Base-by-base conservation (phyloP, 2,113 vertebrate species). In the Lonchura striata region DNA sequence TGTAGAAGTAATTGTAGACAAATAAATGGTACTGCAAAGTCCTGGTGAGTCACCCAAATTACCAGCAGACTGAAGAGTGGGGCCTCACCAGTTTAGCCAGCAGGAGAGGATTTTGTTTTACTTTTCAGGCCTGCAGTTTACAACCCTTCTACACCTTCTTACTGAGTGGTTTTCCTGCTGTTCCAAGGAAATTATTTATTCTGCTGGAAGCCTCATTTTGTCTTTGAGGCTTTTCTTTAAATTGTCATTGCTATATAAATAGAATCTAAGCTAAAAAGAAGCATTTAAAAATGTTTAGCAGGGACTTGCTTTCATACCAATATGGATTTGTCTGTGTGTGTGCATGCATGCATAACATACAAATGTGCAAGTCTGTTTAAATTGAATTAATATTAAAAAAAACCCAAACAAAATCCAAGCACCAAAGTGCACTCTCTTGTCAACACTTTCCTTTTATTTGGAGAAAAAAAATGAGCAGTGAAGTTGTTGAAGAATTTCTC, bases 221-320 rank as follows among this genome's bases (percentile, higher is more conserved):
- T 84, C 86, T 92, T 93, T 86, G 75, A 92, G 52, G 68, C 18
- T 91, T 97, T 95, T 94, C 92, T 96, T 94, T 27, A 53, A 69
- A 64, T 65, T 94, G 56, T 88, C 79, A 57, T 85, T 95, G 77
- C 27, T 75, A 37, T 75, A 89, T 52, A 97, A 97, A 97, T 92
- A 96, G 90, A 91, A 88, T 70, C 46, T n/a, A 49, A 80, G 15
- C 82, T 96, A 92, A 97, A 97, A 97, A 94, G 90, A 96, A 90
- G 24, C 4, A 59, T 39, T 23, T 71, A 1, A 66, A 83, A 96
- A 89, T 79, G 76, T 87, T 95, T 93, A 90, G 95, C 37, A 89
- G 77, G 52, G 79, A 90, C 44, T 87, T 92, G 47, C 6, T 97
- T 86, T 86, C n/a, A 44, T 68, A 46, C 13, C 18, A 53, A 56